Conservation (phyloP, 2,113 vertebrate genomes). For the Alligator sinensis region DNA sequence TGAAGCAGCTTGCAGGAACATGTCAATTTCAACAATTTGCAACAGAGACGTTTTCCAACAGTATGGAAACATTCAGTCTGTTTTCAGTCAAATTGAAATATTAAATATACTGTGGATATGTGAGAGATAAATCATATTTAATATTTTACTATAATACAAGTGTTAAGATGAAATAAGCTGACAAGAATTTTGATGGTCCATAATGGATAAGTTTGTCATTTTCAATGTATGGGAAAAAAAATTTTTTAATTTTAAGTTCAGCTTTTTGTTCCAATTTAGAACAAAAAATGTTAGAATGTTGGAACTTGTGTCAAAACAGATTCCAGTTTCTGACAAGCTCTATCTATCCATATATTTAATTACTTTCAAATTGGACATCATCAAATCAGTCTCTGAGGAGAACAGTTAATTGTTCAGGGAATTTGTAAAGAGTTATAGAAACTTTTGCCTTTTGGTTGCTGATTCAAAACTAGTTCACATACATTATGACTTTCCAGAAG, state of each 20-base stretch:
- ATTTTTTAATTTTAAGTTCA: neutral
- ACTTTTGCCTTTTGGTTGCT: neutral
- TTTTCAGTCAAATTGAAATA: neutral
- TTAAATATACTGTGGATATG: neutral
- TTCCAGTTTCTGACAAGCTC: neutral
- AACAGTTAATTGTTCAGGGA: neutral
- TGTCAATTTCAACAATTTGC: neutral
- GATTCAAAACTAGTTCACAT: slow-evolving; percentile 8
- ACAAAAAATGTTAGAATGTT: neutral
- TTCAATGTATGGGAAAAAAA: neutral
- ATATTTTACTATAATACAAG: neutral
- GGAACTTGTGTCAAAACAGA: neutral
- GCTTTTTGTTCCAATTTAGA: neutral
- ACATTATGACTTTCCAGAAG: neutral
- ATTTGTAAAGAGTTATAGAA: neutral
- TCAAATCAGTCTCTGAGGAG: slow-evolving; percentile 15
- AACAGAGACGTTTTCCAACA: neutral
- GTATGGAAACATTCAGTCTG: neutral
- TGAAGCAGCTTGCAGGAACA: neutral
- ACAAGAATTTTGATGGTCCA: neutral
- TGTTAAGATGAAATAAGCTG: neutral
- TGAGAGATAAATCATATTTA: neutral
- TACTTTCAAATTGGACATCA: neutral
- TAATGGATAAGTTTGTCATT: neutral
- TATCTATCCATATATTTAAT: neutral